Conservation (phyloP, 1,140 invertebrate species). For the Pantala flavescens region DNA sequence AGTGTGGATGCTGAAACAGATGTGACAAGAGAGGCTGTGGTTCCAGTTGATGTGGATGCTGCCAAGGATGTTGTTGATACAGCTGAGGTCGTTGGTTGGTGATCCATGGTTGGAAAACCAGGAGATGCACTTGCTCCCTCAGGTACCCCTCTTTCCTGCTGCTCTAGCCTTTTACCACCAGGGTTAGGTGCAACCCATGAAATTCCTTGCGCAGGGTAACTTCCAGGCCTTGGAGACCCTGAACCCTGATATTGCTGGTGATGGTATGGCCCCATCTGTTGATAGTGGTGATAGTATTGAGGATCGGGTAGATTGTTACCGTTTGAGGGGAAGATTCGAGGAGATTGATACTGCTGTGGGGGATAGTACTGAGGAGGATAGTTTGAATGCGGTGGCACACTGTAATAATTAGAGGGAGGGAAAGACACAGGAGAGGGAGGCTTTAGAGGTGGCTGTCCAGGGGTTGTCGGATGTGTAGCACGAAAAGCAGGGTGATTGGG, state of each 20-base stretch:
- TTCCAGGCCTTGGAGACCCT: constrained; percentile 8
- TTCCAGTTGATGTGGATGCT: not conserved
- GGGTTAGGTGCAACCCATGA: not conserved
- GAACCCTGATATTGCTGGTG: constrained; percentile 3
- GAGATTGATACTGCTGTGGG: not conserved
- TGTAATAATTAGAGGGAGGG: not conserved
- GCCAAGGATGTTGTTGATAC: not conserved
- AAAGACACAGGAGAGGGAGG: not conserved
- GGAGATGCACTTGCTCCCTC: constrained; percentile 32
- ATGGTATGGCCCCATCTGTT: constrained; percentile 1
- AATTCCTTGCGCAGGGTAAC: not conserved
- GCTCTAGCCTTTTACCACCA: not conserved
- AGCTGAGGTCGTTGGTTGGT: not conserved
- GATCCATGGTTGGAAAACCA: constrained; percentile 16
- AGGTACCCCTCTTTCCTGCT: constrained; percentile 28
- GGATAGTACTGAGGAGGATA: not conserved
- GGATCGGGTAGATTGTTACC: not conserved
- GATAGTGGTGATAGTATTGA: not conserved
- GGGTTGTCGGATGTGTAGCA: not conserved
- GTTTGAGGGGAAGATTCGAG: not conserved
- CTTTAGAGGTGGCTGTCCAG: not conserved
- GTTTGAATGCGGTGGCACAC: not conserved
- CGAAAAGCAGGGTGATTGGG: not conserved
- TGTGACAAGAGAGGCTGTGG: not conserved
- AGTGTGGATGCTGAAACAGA: not conserved